Conservation (phyloP, 2,888 invertebrate species). For the Acronicta psi region DNA sequence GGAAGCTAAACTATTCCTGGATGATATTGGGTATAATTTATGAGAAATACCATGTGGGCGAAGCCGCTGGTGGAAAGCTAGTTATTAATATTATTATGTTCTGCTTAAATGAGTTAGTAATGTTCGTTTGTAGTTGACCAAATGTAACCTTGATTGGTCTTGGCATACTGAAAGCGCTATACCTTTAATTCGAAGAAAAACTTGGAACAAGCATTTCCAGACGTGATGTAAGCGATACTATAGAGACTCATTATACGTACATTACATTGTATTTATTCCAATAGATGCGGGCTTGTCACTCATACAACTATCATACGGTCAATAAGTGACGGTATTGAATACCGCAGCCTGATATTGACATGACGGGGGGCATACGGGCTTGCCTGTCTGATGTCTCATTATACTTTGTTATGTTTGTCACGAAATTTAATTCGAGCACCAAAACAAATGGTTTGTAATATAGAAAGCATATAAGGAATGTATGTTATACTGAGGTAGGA, state of each 20-base stretch:
- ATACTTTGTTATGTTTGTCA: slow-evolving; percentile 58
- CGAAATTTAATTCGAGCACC: slow-evolving; percentile 15
- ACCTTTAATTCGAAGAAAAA: too few species aligned
- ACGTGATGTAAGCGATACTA: background rate
- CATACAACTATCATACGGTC: slow-evolving; percentile 53
- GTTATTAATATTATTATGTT: too few species aligned
- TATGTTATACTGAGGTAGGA: too few species aligned
- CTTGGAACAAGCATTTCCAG: background rate
- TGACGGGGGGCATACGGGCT: slow-evolving; percentile 71
- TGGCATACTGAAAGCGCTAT: too few species aligned
- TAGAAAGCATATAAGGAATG: slow-evolving; percentile 1
- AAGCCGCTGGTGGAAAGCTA: too few species aligned
- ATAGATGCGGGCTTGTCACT: slow-evolving; percentile 58
- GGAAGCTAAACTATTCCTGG: too few species aligned
- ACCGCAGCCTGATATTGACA: slow-evolving; percentile 66
- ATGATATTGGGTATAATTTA: too few species aligned
- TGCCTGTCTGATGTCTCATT: slow-evolving; percentile 60
- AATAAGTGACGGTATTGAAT: slow-evolving; percentile 58
- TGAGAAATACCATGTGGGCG: too few species aligned
- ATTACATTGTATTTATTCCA: slow-evolving; percentile 46
- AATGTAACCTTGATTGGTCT: too few species aligned
- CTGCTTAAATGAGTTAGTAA: too few species aligned
- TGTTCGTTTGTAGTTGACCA: too few species aligned
- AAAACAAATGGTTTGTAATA: slow-evolving; percentile 41
- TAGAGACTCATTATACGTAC: slow-evolving; percentile 4